Conservation (phyloP, 2,888 invertebrate species). For the Onthophagus sagittarius region DNA sequence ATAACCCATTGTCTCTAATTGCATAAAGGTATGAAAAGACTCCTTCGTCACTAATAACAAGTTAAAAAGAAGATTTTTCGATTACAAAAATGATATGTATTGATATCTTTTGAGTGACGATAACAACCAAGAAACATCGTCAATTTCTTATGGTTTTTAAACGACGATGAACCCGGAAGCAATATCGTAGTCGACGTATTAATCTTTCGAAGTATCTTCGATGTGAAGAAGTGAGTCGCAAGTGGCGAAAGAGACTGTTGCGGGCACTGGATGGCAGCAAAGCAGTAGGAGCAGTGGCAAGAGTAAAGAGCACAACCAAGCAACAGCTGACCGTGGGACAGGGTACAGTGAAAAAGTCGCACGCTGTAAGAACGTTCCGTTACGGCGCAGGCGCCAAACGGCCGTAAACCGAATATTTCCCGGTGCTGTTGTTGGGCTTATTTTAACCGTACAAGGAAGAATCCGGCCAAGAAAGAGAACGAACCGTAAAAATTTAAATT, state of each 20-base stretch:
- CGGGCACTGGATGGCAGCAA: conserved; percentile 2
- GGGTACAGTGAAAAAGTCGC: conserved; percentile 63
- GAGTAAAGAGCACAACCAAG: conserved; percentile 18
- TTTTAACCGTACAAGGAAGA: conserved; percentile 1
- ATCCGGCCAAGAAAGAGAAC: neutral
- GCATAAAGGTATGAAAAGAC: neutral
- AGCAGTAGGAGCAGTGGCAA: conserved; percentile 31
- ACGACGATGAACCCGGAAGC: neutral
- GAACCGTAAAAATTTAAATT: neutral
- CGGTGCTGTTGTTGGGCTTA: conserved; percentile 16
- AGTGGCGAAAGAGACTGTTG: conserved; percentile 8
- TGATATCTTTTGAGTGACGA: neutral
- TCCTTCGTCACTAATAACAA: neutral
- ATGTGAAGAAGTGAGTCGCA: neutral
- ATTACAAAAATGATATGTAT: too few relatives aligned
- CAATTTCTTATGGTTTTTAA: neutral
- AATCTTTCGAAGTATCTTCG: neutral
- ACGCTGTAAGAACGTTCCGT: conserved; percentile 50
- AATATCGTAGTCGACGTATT: neutral
- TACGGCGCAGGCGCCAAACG: conserved; percentile 39
- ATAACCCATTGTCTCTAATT: neutral
- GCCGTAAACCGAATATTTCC: conserved; percentile 39
- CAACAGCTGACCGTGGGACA: conserved; percentile 54
- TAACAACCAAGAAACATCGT: neutral
- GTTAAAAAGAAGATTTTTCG: too few relatives aligned